Percentiles rank a stretch among this genome's conserved stretches.
These are phyloP conservation scores for Coboldia fuscipes DNA, from an alignment of 1,140 invertebrate species.

Conservation along the genomic window DNA sequence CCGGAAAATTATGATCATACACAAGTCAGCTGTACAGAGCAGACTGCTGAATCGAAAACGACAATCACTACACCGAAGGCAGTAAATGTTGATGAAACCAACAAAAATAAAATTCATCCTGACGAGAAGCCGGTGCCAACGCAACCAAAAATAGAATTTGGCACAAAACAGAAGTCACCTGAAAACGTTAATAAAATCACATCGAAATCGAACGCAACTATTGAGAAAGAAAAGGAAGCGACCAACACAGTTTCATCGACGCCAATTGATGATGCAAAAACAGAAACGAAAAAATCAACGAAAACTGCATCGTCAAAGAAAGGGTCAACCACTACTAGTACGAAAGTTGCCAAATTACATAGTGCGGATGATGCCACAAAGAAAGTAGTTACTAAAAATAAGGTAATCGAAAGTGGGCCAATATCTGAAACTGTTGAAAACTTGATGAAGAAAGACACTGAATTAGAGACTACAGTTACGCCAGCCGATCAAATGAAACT, in stretches of 20 bases:
- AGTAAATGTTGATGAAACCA: neutral
- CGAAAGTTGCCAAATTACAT: conserved; percentile 6
- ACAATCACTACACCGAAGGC: too few species aligned
- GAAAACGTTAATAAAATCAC: neutral
- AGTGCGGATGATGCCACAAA: neutral
- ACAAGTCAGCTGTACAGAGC: too few species aligned
- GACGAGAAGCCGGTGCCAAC: too few species aligned
- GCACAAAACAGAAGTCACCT: too few species aligned
- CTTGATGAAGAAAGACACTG: neutral
- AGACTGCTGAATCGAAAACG: too few species aligned
- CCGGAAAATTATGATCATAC: too few species aligned
- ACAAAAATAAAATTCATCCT: neutral
- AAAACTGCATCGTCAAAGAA: neutral
- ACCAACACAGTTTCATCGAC: neutral
- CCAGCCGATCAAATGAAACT: neutral
- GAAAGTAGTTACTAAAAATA: conserved; percentile 16
- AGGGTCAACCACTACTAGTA: conserved; percentile 5
- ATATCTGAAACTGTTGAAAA: conserved; percentile 21
- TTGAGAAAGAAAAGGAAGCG: neutral
- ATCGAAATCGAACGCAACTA: neutral
- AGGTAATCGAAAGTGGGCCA: conserved; percentile 17
- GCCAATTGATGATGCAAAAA: too few species aligned
- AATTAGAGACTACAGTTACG: neutral
- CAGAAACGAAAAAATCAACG: conserved; percentile 1
- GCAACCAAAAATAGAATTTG: too few species aligned